Percentiles rank a stretch among this genome's conserved stretches.
These are phyloP conservation scores for Dendronephthya gigantea DNA, from an alignment of 64 coral and sea anemone genomes.

Conservation along the genomic window DNA sequence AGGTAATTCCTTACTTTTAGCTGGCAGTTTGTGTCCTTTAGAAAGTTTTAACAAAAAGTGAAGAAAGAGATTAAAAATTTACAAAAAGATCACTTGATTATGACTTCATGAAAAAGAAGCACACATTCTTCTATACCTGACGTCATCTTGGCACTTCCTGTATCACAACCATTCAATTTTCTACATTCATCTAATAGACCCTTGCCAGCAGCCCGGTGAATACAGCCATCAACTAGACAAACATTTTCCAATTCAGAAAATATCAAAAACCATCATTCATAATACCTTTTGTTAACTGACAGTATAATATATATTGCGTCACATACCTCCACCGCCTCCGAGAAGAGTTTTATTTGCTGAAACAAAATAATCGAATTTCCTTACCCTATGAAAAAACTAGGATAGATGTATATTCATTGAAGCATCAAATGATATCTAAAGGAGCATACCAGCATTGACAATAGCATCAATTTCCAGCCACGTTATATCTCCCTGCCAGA, in stretches of 20 bases:
- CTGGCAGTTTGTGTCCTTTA: constrained; percentile 82
- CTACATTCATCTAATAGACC: constrained; percentile 51
- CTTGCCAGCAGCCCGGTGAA: constrained; percentile 78
- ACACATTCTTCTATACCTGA: constrained; percentile 41
- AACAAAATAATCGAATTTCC: constrained; percentile 6
- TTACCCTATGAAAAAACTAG: background rate
- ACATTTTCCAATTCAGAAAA: background rate
- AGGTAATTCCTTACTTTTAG: constrained; percentile 49
- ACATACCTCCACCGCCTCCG: constrained; percentile 86
- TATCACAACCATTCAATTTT: constrained; percentile 45
- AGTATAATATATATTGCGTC: background rate
- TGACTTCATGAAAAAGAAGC: no score
- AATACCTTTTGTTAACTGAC: background rate
- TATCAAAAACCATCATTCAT: no score
- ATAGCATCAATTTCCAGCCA: constrained; percentile 90
- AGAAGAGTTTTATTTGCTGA: constrained; percentile 65
- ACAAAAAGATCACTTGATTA: no score
- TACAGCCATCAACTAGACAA: constrained; percentile 87
- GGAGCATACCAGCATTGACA: constrained; percentile 80
- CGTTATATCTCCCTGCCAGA: constrained; percentile 93
- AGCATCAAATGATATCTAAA: background rate
- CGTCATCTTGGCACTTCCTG: constrained; percentile 77
- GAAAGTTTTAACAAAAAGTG: background rate
- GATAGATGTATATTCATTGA: background rate
- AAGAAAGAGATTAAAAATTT: no score